Evolutionary conservation across 2,888 invertebrate species (phyloP).

Genomic region (Lasioglossum leucozonium): DNA sequence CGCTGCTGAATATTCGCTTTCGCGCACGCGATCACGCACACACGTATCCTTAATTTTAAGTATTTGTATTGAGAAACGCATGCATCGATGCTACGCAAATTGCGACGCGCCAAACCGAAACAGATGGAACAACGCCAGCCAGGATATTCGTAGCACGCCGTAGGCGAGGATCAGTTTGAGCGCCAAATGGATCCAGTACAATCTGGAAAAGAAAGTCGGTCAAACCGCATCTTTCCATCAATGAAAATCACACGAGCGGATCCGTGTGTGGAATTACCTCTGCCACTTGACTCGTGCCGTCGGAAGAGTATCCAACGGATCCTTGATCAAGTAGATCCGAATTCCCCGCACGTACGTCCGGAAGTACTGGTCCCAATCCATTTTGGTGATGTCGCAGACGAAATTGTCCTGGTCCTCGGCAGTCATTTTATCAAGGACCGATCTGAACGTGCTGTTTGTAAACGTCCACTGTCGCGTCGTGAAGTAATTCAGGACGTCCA

Average conservation of each 20-base stretch:
- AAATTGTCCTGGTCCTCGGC: slow-evolving; percentile 88
- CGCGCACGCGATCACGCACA: not conserved
- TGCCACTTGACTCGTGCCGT: slow-evolving; percentile 86
- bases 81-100: slow-evolving; percentile 15
- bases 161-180: slow-evolving; percentile 79
- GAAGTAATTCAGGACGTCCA: slow-evolving; percentile 92
- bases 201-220: slow-evolving; percentile 69
- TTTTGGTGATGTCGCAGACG: slow-evolving; percentile 89
- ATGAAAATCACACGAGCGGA: not conserved
- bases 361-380: slow-evolving; percentile 92
- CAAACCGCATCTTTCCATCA: not conserved
- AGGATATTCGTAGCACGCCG: slow-evolving; percentile 75
- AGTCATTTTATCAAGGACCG: slow-evolving; percentile 87
- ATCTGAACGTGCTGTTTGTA: slow-evolving; percentile 87
- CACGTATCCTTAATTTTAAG: not conserved
- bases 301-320: slow-evolving; percentile 90
- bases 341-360: slow-evolving; percentile 90
- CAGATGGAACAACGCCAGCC: slow-evolving; percentile 71
- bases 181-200: slow-evolving; percentile 83
- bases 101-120: slow-evolving; percentile 37
- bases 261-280: slow-evolving; percentile 84
- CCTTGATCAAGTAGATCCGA: slow-evolving; percentile 92
- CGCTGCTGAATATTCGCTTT: not conserved
- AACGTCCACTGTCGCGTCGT: slow-evolving; percentile 92
- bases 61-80: not conserved